These are phyloP conservation scores for Eonycteris spelaea DNA, from an alignment of 2,113 vertebrate species.

Conservation along the genomic window DNA sequence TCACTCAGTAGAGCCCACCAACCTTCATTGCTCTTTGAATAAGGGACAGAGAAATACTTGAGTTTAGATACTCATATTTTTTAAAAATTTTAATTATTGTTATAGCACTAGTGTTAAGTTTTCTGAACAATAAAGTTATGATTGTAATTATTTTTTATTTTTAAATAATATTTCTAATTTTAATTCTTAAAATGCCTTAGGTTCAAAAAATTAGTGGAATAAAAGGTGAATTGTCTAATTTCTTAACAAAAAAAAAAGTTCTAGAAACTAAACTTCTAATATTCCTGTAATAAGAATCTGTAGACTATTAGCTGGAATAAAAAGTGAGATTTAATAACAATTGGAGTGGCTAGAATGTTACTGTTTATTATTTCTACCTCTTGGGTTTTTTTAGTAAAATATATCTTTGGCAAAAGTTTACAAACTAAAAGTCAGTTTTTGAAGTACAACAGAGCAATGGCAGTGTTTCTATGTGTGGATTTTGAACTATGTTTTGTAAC, in stretches of 20 bases:
- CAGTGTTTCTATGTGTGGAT: not conserved
- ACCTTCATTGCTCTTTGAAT: not conserved
- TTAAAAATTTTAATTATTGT: not conserved
- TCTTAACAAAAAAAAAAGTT: not conserved
- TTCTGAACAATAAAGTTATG: not conserved
- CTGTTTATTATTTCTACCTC: not conserved
- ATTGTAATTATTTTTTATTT: not conserved
- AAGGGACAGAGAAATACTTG: not conserved
- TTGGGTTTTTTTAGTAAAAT: not conserved
- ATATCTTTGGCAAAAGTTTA: not conserved
- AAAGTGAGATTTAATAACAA: not conserved
- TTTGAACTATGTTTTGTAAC: not conserved
- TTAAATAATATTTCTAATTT: not conserved
- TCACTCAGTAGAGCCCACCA: not conserved
- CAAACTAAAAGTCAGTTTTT: not conserved
- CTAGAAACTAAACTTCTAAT: not conserved
- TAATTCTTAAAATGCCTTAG: not conserved
- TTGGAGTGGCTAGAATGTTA: not conserved
- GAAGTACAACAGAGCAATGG: not conserved
- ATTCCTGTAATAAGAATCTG: not conserved
- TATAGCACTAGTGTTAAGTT: not conserved
- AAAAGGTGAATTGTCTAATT: not conserved
- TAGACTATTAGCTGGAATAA: not conserved
- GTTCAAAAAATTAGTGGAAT: not conserved
- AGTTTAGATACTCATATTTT: not conserved